Evolutionary conservation across 2,797 vertebrate genomes (phyloP).

Genomic region (Nothura maculosa): DNA sequence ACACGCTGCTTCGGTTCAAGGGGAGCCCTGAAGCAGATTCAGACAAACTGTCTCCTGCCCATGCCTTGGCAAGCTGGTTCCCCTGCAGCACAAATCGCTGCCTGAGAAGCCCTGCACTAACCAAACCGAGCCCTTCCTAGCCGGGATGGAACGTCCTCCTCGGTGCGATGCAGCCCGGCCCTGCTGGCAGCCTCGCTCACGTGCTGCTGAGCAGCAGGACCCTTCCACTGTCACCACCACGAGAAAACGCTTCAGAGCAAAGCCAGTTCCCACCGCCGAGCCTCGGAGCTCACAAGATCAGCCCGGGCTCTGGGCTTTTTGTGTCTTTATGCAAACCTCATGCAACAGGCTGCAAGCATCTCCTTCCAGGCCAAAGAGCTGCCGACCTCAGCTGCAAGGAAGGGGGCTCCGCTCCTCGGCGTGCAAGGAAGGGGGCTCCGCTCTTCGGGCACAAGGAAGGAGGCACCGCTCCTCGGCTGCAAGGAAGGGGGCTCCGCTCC

Average conservation of each 20-base stretch:
- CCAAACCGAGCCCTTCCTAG: neutral
- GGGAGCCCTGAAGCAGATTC: neutral
- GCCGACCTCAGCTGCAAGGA: too few species aligned
- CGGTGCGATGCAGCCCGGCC: too few species aligned
- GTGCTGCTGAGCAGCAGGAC: conserved; percentile 77
- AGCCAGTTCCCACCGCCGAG: conserved; percentile 74
- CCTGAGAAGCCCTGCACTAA: neutral
- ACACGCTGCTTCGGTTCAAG: too few species aligned
- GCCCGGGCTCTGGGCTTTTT: conserved; percentile 12
- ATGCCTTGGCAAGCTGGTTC: neutral
- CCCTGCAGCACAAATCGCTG: neutral
- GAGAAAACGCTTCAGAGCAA: conserved; percentile 79
- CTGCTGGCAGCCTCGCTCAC: neutral
- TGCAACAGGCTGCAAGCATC: conserved; percentile 57
- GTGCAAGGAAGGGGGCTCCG: too few species aligned
- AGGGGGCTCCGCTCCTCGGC: too few species aligned
- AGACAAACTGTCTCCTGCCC: neutral
- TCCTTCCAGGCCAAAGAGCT: conserved; percentile 42
- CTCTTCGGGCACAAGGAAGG: too few species aligned
- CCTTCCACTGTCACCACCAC: conserved; percentile 77
- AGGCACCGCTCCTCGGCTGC: too few species aligned
- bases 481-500: too few species aligned
- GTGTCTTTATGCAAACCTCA: conserved; percentile 78
- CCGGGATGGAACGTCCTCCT: too few species aligned
- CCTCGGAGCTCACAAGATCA: conserved; percentile 75